Base-by-base conservation (phyloP, 2,113 vertebrate genomes). In the Petromus typicus region DNA sequence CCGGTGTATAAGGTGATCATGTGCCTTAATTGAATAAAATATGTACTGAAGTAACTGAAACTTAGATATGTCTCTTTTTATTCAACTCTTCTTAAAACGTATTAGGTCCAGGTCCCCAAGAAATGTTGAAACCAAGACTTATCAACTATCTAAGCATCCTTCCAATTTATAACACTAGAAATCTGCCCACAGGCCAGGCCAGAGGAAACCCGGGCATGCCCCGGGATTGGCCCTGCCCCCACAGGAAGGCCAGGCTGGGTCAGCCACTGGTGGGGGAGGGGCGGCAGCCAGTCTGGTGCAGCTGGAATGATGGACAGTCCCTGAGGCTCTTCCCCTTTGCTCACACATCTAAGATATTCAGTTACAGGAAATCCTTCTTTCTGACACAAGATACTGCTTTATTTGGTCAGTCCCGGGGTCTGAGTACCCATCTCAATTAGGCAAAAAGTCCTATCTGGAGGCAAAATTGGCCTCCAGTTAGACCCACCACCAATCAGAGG, bases 361-460 rank as follows among this genome's bases (percentile, higher is more conserved):
- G 0, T 95, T 92, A 93, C 96, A 94, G 89, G 88, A 82, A 94
- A 90, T 66, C 48, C 43, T 18, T 59, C 76, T 92, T 91, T 93
- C 23, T 79, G 94, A 56, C n/a, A 34, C 14, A 75, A 45, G 79
- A 83, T 89, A 56, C 57, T 78, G 45, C 27, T 84, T 51, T 81
- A 23, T 59, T 76, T 32, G 56, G 64, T 76, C 76, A 51, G 51
- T 27, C 69, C 25, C 20, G 85, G 17, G 43, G 43, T 27, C 84
- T 43, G 8, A 67, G 51, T 34, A 67, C 57, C 16, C 94, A 61
- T 71, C 51, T 92, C 94, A 83, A 76, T 76, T 67, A 81, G 51
- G 69, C 64, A 91, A 89, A 84, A 89, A 22, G 16, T 51, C 85
- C 79, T 88, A 48, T 85, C 93, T 93, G 34, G 69, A 79, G 59